Evolutionary conservation across 2,888 invertebrate genomes (phyloP).

Genomic region (Pterostichus niger): DNA sequence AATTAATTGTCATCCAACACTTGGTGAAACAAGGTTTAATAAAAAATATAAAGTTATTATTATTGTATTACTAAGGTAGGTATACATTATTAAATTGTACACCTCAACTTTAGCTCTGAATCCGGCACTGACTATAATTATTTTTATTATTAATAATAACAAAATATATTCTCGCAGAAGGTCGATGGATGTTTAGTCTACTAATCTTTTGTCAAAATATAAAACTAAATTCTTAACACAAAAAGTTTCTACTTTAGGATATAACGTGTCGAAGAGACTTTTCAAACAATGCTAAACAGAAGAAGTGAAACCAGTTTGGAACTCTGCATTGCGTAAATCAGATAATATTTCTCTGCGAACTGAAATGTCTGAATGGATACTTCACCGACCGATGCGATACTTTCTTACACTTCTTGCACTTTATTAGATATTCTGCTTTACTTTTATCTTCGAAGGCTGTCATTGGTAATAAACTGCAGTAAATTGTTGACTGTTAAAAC

Average conservation of each 20-base stretch:
- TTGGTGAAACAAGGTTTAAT: no score
- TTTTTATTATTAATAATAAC: background rate
- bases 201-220: background rate
- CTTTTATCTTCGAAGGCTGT: conserved; percentile 24
- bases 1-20: no score
- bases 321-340: conserved; percentile 33
- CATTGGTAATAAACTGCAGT: conserved; percentile 22
- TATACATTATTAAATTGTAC: no score
- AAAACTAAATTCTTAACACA: background rate
- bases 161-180: background rate
- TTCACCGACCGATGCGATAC: conserved; percentile 30
- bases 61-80: no score
- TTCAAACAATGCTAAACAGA: background rate
- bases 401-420: conserved; percentile 20
- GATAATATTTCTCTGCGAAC: conserved; percentile 6
- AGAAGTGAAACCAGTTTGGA: conserved; percentile 24
- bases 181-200: background rate
- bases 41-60: no score
- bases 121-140: background rate
- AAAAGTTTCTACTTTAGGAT: no score
- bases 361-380: conserved; percentile 28
- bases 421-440: conserved; percentile 41
- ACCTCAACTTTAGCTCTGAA: no score
- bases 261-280: background rate
- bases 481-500: conserved; percentile 38